Evolutionary conservation across 2,113 vertebrate species (phyloP), one percentile per base, ranked within the genome.

Genomic region (Climacteris rufus): DNA sequence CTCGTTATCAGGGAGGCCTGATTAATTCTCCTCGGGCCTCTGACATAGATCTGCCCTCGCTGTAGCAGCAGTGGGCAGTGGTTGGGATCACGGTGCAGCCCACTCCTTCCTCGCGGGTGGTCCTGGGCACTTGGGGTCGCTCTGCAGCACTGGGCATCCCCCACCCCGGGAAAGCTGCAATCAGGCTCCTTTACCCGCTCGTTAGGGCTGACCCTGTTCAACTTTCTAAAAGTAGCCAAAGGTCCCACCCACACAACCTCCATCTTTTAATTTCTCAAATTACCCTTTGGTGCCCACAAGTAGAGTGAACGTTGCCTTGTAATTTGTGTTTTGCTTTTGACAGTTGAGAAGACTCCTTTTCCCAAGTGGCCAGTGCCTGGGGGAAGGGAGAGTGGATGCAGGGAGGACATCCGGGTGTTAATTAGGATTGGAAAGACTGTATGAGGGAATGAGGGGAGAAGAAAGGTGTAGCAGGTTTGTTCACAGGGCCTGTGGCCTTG

Each of bases 231-330:
- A 94, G 89, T 93, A 80, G 80, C 66, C 83, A 64, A 94, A 89
- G 89, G 87, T 92, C 95, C 97, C 95, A 95, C 97, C 97, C 96
- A 96, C 78, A 35, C 57, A 91, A 76, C 92, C 78, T 92, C 90
- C 9, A 91, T 95, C 93, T 97, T 97, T 91, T 96, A 90, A 97
- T 97, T 97, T 94, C 96, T 95, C 79, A 97, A 96, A 95, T 98
- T 97, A 96, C 96, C 96, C 97, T 96, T 94, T 96, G 57, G 90
- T 95, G 95, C 97, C 97, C 96, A 27, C 94, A 97, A 94, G 98
- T 97, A 97, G 96, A 97, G 96, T 49, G 92, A 95, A 96, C 93
- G 65, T 94, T 94, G 97, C 98, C 98, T 98, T 98, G 98, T 98
- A 98, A 98, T 99, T 97, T 98, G 84, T 83, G 53, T 89, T 86